A percentile compares a stretch with the other conserved stretches of the same genome.
These are phyloP conservation scores for Samia ricini DNA, from an alignment of 1,140 invertebrate species.

Conservation along the genomic window DNA sequence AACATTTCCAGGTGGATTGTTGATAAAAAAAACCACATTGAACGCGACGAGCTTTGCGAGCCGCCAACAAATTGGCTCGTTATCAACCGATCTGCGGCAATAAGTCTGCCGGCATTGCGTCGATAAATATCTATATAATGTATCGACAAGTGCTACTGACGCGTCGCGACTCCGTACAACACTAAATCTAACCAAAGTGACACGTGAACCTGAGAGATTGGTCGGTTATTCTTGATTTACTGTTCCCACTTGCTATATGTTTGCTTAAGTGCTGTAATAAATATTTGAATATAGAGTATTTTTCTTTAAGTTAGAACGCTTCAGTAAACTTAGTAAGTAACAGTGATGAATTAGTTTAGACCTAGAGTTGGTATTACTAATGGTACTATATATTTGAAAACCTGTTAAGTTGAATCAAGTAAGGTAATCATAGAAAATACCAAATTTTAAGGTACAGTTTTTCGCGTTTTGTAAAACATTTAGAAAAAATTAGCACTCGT, in stretches of 20 bases:
- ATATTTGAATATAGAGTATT: conserved; percentile 8
- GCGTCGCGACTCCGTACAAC: conserved; percentile 31
- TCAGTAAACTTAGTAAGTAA: background rate
- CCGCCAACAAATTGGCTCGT: conserved; percentile 59
- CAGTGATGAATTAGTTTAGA: background rate
- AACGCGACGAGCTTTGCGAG: conserved; percentile 16
- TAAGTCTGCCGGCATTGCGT: conserved; percentile 44
- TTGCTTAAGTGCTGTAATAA: conserved; percentile 11
- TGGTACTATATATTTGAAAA: too few relatives aligned
- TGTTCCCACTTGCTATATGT: background rate
- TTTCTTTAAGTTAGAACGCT: background rate
- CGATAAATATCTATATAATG: conserved; percentile 57
- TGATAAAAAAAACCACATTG: conserved; percentile 5
- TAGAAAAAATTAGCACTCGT: too few relatives aligned
- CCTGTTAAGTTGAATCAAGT: too few relatives aligned
- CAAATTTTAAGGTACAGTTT: too few relatives aligned
- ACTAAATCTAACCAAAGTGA: conserved; percentile 32
- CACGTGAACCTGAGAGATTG: conserved; percentile 4
- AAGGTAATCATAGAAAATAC: too few relatives aligned
- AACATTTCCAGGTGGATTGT: background rate
- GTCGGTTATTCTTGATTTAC: conserved; percentile 12
- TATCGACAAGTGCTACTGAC: conserved; percentile 39
- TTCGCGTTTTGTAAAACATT: too few relatives aligned
- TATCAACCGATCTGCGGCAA: conserved; percentile 49
- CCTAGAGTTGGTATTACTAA: too few relatives aligned